Base-by-base conservation (phyloP, 2,888 invertebrate species). In the Drosophila testacea region DNA sequence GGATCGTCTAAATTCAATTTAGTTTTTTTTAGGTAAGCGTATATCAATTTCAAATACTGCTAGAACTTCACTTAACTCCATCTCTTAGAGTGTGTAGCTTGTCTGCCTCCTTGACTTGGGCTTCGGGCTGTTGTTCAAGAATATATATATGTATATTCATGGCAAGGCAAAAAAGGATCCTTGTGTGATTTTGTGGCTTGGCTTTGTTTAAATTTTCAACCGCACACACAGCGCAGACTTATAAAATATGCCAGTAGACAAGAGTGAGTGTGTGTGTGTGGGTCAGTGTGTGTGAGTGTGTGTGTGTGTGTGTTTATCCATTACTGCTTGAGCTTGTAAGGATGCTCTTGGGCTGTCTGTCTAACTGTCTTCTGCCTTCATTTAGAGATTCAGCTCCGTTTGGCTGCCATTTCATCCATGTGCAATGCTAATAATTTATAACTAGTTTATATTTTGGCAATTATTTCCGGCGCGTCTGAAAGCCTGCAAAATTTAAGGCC, bases 361-460 rank as follows among this genome's bases (percentile, higher is more conserved):
- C 63, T 64, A 9, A 5, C 30, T 2, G 13, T 6, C 13, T 16
- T 34, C 34, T 50, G 73, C 79, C 69, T 81, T 81, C 67, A 69
- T 71, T 83, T 63, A 51, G 64, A 69, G 65, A 70, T 76, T 83
- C 73, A 70, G 82, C 73, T 86, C 73, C 79, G 79, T 72, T 80
- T 80, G 81, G 57, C 66, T 64, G 78, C 63, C 69, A 67, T 73
- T 77, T 70, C 67, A 72, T 71, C 79, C 78, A 78, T 80, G 77
- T 63, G 68, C 79, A 70, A 47, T 77, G 72, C 81, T 83, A 85
- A 85, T 85, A 85, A 88, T 85, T 85, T 85, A 83, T 83, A 80
- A 85, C 83, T 85, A 85, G 84, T 88, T 88, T 85, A 87, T 85
- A 83, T 87, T 87, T 84, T 85, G 88, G 85, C 84, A 85, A 85